Evolutionary conservation across 2,113 vertebrate species (phyloP).

Genomic region (Hydrochoerus hydrochaeris): DNA sequence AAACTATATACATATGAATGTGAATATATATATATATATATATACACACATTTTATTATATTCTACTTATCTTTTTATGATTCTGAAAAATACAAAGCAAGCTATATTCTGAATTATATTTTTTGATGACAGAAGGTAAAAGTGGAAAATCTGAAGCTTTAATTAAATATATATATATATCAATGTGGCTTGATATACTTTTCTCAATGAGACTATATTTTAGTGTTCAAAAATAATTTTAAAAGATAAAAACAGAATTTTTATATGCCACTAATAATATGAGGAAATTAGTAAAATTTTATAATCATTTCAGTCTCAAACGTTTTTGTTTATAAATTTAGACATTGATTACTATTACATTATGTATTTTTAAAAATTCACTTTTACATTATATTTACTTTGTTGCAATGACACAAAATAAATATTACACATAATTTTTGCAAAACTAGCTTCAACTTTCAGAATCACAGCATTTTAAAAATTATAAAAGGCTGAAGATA

Average conservation of each 20-base stretch:
- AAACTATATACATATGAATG: background rate
- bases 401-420: background rate
- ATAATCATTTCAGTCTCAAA: background rate
- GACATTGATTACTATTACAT: background rate
- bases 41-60: background rate
- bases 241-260: background rate
- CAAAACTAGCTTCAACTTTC: background rate
- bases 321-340: background rate
- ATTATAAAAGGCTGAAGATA: background rate
- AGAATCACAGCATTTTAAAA: constrained; percentile 17
- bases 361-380: background rate
- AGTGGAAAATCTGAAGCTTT: background rate
- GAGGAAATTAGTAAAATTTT: constrained; percentile 18
- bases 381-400: constrained; percentile 19
- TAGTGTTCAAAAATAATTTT: background rate
- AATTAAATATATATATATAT: background rate
- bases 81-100: background rate
- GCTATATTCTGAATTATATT: background rate
- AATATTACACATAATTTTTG: background rate
- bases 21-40: background rate
- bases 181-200: background rate
- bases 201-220: background rate
- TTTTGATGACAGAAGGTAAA: background rate
- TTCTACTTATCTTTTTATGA: background rate
- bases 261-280: background rate